Evolutionary conservation across 1,140 invertebrate genomes (phyloP).

Genomic region (Meloidogyne hapla): DNA sequence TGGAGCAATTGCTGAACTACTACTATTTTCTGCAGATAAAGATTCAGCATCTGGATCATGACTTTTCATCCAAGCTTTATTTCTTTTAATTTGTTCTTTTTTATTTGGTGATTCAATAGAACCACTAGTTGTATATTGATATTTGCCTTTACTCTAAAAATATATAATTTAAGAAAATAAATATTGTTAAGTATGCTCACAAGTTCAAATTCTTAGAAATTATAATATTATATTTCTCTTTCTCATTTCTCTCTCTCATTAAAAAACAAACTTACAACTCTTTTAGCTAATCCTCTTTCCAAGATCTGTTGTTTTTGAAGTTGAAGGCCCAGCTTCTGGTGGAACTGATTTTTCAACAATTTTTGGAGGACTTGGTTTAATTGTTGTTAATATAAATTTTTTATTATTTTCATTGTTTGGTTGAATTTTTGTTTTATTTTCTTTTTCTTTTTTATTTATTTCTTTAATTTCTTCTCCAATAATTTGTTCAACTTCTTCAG

Average conservation of each 20-base stretch:
- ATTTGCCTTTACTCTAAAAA: constrained; percentile 61
- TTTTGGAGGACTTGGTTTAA: constrained; percentile 41
- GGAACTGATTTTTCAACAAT: constrained; percentile 49
- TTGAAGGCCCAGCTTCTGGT: constrained; percentile 22
- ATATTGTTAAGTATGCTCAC: too few species aligned
- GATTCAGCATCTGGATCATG: constrained; percentile 47
- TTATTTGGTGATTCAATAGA: constrained; percentile 43
- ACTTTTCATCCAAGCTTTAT: constrained; percentile 47
- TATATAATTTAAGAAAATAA: neutral
- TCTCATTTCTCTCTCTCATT: neutral
- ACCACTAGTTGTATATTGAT: constrained; percentile 54
- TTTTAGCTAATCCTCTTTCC: constrained; percentile 59
- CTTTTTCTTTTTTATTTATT: neutral
- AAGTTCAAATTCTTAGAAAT: too few species aligned
- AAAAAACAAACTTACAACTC: constrained; percentile 22
- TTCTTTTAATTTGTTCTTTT: constrained; percentile 30
- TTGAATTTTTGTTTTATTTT: neutral
- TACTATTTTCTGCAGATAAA: constrained; percentile 23
- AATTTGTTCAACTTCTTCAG: constrained; percentile 53
- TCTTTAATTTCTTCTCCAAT: neutral
- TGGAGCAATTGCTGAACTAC: constrained; percentile 8
- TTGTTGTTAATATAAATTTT: neutral
- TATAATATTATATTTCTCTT: neutral
- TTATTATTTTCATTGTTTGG: neutral
- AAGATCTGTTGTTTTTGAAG: constrained; percentile 33